Percentiles rank a stretch among this genome's conserved stretches.
Evolutionary conservation across 37 sponge, comb jelly and placozoan genomes (phyloP).

Genomic region (Crambe crambe): DNA sequence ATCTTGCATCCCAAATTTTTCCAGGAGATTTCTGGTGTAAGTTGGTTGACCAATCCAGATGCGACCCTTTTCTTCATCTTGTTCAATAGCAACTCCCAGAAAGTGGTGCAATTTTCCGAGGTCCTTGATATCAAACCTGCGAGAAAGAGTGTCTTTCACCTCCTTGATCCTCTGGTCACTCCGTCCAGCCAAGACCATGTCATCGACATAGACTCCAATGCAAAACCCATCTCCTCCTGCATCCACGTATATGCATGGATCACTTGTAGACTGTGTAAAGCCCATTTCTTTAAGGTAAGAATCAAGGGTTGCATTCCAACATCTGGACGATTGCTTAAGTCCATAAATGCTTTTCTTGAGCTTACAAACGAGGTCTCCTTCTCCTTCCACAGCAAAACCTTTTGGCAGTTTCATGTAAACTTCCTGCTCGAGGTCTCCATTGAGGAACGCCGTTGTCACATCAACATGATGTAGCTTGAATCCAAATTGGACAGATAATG

Average conservation of each 20-base stretch:
- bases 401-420: slow-evolving; percentile 66
- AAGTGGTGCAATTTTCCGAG: slow-evolving; percentile 39
- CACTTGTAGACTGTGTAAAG: slow-evolving; percentile 43
- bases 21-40: slow-evolving; percentile 35
- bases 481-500: slow-evolving; percentile 33
- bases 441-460: slow-evolving; percentile 63
- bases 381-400: too few species aligned
- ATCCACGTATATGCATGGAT: slow-evolving; percentile 52
- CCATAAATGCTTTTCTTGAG: too few species aligned
- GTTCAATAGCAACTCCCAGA: slow-evolving; percentile 39
- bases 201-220: too few species aligned
- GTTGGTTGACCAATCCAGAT: slow-evolving; percentile 59
- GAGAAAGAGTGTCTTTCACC: slow-evolving; percentile 30
- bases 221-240: slow-evolving; percentile 1
- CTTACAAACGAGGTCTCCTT: slow-evolving; percentile 21
- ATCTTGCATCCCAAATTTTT: slow-evolving; percentile 51
- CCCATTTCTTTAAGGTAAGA: slow-evolving; percentile 54
- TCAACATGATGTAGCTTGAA: slow-evolving; percentile 49
- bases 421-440: slow-evolving; percentile 55
- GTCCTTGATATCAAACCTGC: slow-evolving; percentile 33
- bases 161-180: slow-evolving; percentile 11
- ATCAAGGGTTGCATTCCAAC: slow-evolving; percentile 56
- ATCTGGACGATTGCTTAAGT: too few species aligned
- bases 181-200: slow-evolving; percentile 31
- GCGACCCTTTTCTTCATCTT: slow-evolving; percentile 6